Base-by-base conservation (phyloP, 1,140 invertebrate species). In the Lysiphlebus fabarum region DNA sequence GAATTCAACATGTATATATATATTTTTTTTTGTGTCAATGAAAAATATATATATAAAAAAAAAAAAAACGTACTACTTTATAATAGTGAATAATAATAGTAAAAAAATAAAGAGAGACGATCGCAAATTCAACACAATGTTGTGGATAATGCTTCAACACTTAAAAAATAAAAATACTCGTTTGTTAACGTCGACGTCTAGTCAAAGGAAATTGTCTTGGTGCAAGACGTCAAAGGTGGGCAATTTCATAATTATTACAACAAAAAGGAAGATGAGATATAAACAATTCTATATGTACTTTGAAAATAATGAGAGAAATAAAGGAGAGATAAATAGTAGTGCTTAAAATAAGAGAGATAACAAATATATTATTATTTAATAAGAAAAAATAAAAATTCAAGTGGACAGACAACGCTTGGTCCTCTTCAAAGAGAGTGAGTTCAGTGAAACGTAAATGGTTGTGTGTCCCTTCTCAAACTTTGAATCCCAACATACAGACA, bases 201-300 rank as follows among this genome's bases (percentile, higher is more conserved):
- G 58, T 60, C 58, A 60, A 60, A 55, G 58, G 58, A 26, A 49
- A 60, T 60, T 60, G 58, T 59, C 49, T 45, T 59, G 34, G 41
- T 42, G 45, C 40, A 36, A 33, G 58, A 60, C 58, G 58, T 59
- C 58, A 59, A 41, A 47, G 51, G 17, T 60, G 58, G 58, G 38
- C 53, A 60, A 59, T 59, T 59, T 47, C 45, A 14, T 60, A 49
- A 54, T 55, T 55, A 55, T 12, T 36, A 9, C 34, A n/a, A n/a
- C n/a, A n/a, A n/a, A n/a, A n/a, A n/a, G n/a, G 49, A 38, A 53
- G 14, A 43, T 12, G 33, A 36, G 49, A 51, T 34, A 48, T 51
- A 12, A 4, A 40, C 10, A 40, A 7, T 8, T 40, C 2, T 40
- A 40, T 40, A 40, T 40, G 10, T 40, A 40, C 38, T 1, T 1